Percentiles rank a stretch among this genome's conserved stretches.
Evolutionary conservation across 2,797 vertebrate genomes (phyloP).

Genomic region (Microctenopoma steveboyesi): DNA sequence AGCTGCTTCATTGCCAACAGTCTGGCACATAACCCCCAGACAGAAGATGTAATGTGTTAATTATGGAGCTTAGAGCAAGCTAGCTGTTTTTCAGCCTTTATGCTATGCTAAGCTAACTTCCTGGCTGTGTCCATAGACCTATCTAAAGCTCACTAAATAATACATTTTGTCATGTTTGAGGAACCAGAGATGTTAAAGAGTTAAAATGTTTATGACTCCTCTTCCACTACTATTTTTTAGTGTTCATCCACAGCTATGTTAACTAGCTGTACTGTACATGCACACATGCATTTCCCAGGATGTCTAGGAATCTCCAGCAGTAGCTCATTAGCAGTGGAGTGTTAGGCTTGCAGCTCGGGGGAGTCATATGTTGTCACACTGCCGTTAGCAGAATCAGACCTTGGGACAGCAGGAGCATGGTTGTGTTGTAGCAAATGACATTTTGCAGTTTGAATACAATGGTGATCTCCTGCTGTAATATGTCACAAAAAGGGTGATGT

Average conservation of each 20-base stretch:
- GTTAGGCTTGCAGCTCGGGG: constrained; percentile 7
- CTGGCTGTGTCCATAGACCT: not conserved
- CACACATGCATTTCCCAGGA: constrained; percentile 26
- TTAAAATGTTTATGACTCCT: not conserved
- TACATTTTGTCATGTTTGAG: not conserved
- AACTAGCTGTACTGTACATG: not conserved
- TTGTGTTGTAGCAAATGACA: constrained; percentile 60
- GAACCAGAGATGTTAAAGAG: not conserved
- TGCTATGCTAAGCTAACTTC: constrained; percentile 1
- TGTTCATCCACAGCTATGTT: not conserved
- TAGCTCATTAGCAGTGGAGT: constrained; percentile 13
- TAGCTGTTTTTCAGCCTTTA: not conserved
- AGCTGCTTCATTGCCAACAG: not conserved
- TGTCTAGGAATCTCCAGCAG: constrained; percentile 13
- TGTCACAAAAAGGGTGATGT: constrained; percentile 7
- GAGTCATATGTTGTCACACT: constrained; percentile 2
- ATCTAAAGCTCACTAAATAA: not conserved
- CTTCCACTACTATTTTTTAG: not conserved
- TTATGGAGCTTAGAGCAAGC: not conserved
- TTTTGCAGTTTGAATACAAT: constrained; percentile 37
- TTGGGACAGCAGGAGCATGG: constrained; percentile 26
- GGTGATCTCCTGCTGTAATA: constrained; percentile 32
- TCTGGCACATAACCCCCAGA: not conserved
- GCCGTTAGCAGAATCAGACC: constrained; percentile 30
- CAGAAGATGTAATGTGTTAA: not conserved